These are phyloP conservation scores for Strigamia transsilvanica DNA, from an alignment of 2,888 invertebrate species.

Conservation along the genomic window DNA sequence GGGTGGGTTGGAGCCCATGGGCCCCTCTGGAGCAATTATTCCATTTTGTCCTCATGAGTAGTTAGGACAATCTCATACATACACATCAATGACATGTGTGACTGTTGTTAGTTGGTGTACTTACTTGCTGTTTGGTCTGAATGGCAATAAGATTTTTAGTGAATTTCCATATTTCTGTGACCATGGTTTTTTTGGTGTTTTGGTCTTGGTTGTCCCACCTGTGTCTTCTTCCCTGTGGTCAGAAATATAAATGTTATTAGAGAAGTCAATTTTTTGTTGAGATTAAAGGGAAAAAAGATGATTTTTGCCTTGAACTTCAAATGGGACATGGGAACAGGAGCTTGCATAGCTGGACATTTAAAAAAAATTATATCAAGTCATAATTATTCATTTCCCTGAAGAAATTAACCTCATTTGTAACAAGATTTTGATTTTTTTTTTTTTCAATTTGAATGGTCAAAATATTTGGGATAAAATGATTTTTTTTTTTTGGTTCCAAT, in stretches of 20 bases:
- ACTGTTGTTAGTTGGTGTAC: background rate
- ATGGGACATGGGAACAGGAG: slow-evolving; percentile 13
- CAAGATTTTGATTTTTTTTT: background rate
- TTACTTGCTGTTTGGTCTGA: background rate
- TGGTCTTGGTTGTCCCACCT: background rate
- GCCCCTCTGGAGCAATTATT: no score
- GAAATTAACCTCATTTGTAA: background rate
- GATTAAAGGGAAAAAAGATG: background rate
- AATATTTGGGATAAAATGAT: no score
- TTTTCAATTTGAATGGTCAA: background rate
- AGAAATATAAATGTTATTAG: background rate
- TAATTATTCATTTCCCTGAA: background rate
- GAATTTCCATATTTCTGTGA: slow-evolving; percentile 17
- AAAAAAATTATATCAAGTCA: background rate
- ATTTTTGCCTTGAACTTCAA: slow-evolving; percentile 46
- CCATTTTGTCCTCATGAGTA: no score
- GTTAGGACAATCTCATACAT: no score
- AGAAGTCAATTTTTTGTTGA: background rate
- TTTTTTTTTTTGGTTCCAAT: no score
- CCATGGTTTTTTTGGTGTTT: slow-evolving; percentile 10
- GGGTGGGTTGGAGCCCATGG: no score
- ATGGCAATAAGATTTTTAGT: background rate
- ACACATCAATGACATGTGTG: no score
- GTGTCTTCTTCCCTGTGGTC: background rate
- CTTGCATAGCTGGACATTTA: background rate